Evolutionary conservation across 2,113 vertebrate genomes (phyloP), one percentile per base, ranked within the genome.

Genomic region (Aphelocoma coerulescens): DNA sequence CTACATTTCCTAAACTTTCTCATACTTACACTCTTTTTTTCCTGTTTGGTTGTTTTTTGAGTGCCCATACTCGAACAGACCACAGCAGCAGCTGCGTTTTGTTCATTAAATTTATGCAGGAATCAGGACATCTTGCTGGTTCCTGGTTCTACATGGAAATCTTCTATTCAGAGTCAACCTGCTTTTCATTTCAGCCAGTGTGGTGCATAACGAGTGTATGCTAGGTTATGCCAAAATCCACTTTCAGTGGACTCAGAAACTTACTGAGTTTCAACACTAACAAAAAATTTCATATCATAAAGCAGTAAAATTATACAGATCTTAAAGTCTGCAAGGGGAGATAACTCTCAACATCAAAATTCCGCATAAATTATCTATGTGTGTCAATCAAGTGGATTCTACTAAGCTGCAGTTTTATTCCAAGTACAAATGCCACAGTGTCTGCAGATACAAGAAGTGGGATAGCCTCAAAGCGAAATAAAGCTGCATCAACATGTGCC

Each of bases 201-300:
- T 1, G 2, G 16, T 67, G 28, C 44, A 10, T 14, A 75, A 78
- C 0, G 0, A 72, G 6, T 6, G 2, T 41, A 62, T 20, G 19
- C 21, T 28, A 23, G 8, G 15, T 75, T 82, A 68, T 33, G 30
- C 48, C 72, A 80, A 83, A 93, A 57, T 11, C 14, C 30, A 54
- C 18, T 61, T 88, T 46, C 80, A 78, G 32, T n/a, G 9, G 27
- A n/a, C 33, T 48, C 54, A 83, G 55, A 83, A 89, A 62, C 51
- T 61, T 35, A 51, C 7, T 78, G 48, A 76, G 18, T 82, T 75
- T 72, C 23, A 85, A 57, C 26, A 54, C 6, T 13, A 78, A 61
- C n/a, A 63, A 49, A 81, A 66, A 72, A 49, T 4, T n/a, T 49
- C 18, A 6, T 27, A 46, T 61, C 62, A 51, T 63, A 89, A 91